These are phyloP conservation scores for Ormyrus rosae DNA, from an alignment of 2,888 invertebrate genomes.

Conservation along the genomic window DNA sequence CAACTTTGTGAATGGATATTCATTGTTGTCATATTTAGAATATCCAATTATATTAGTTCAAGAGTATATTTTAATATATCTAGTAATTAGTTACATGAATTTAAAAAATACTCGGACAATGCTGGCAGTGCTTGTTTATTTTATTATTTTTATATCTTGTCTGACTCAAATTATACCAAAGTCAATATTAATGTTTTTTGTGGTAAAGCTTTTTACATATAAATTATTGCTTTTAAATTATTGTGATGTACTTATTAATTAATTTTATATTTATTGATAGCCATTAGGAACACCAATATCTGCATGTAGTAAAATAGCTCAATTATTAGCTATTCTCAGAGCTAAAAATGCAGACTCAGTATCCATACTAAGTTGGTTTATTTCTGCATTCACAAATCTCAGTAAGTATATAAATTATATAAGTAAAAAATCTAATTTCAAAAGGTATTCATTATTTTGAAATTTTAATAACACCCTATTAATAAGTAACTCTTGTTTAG, in stretches of 20 bases:
- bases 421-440: neutral
- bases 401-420: conserved; percentile 79
- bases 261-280: conserved; percentile 49
- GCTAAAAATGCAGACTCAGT: conserved; percentile 86
- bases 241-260: neutral
- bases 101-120: conserved; percentile 76
- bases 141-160: conserved; percentile 69
- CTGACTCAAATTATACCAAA: conserved; percentile 76
- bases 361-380: conserved; percentile 87
- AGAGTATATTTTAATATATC: conserved; percentile 84
- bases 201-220: conserved; percentile 78
- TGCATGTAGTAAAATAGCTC: conserved; percentile 88
- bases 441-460: neutral
- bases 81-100: conserved; percentile 83
- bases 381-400: conserved; percentile 88
- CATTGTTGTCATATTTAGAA: conserved; percentile 87
- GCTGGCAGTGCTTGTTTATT: conserved; percentile 71
- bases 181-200: conserved; percentile 78
- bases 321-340: conserved; percentile 84
- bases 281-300: conserved; percentile 84
- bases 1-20: conserved; percentile 86
- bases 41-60: conserved; percentile 88
- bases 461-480: neutral
- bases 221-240: neutral
- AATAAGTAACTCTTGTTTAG: conserved; percentile 74